These are phyloP conservation scores for Heterochromis multidens DNA, from an alignment of 2,113 vertebrate genomes.

Conservation along the genomic window DNA sequence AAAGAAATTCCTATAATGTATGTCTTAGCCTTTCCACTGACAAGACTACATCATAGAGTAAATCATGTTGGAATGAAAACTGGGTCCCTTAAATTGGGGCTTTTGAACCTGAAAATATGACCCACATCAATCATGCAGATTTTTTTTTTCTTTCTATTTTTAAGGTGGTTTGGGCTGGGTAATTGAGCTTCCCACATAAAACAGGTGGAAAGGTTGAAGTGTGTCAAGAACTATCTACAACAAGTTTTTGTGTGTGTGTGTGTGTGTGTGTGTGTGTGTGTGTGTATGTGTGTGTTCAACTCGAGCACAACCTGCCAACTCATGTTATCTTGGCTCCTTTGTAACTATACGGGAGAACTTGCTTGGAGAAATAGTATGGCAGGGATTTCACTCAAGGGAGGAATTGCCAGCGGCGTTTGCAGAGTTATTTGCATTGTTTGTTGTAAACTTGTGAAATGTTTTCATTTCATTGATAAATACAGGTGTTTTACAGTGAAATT, in stretches of 20 bases:
- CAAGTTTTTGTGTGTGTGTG: background rate
- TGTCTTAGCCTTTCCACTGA: slow-evolving; percentile 33
- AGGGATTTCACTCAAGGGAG: background rate
- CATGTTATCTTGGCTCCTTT: background rate
- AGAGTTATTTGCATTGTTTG: background rate
- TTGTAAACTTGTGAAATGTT: background rate
- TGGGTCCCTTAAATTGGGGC: slow-evolving; percentile 25
- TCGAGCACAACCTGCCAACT: background rate
- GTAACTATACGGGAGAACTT: background rate
- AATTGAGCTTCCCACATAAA: background rate
- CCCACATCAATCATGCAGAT: background rate
- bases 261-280: too few relatives aligned
- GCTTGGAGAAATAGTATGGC: background rate
- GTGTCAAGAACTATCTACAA: too few relatives aligned
- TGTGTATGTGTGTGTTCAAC: background rate
- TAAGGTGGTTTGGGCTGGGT: background rate
- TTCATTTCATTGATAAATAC: background rate
- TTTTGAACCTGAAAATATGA: background rate
- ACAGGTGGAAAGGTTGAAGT: too few relatives aligned
- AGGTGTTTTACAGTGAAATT: background rate
- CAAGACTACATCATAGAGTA: slow-evolving; percentile 4
- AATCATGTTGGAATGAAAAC: slow-evolving; percentile 25
- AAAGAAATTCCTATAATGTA: slow-evolving; percentile 41
- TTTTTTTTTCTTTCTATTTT: background rate
- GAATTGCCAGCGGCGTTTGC: background rate